Conservation (phyloP, 1,140 invertebrate species). For the Drosophila virilis region DNA sequence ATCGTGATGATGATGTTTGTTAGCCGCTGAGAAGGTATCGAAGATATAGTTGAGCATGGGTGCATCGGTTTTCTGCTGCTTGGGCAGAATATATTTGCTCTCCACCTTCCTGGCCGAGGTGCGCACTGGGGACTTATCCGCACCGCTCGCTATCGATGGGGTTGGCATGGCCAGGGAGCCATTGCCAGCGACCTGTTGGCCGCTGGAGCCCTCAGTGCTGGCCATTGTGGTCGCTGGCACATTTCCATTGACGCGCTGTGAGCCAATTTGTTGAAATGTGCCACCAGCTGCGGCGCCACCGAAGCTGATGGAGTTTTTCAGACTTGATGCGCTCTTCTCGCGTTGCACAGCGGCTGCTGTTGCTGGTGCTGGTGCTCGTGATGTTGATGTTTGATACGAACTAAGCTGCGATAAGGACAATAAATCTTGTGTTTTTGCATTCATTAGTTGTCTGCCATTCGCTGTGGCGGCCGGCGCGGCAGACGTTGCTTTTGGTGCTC, state of each 20-base stretch:
- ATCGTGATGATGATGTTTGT: slow-evolving; percentile 88
- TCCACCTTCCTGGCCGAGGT: slow-evolving; percentile 72
- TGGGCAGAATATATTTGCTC: slow-evolving; percentile 69
- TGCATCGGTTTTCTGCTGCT: slow-evolving; percentile 86
- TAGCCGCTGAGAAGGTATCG: slow-evolving; percentile 87
- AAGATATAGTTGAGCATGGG: slow-evolving; percentile 90
- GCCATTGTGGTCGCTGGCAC: slow-evolving; percentile 33
- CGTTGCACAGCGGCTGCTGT: slow-evolving; percentile 17
- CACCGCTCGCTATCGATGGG: slow-evolving; percentile 10
- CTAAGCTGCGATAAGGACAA: slow-evolving; percentile 70
- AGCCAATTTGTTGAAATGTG: slow-evolving; percentile 70
- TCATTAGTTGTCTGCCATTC: slow-evolving; percentile 38
- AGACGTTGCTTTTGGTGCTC: slow-evolving; percentile 26
- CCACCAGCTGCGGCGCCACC: slow-evolving; percentile 33
- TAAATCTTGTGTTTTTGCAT: slow-evolving; percentile 62
- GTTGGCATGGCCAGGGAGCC: slow-evolving; percentile 26
- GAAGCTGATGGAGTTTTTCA: slow-evolving; percentile 47
- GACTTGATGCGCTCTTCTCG: slow-evolving; percentile 40
- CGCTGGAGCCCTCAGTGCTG: slow-evolving; percentile 1
- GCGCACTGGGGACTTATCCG: slow-evolving; percentile 37
- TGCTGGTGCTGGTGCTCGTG: slow-evolving; percentile 6
- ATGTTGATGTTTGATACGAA: slow-evolving; percentile 49
- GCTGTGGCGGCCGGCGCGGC: slow-evolving; percentile 38
- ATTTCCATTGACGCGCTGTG: slow-evolving; percentile 73
- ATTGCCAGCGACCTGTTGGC: slow-evolving; percentile 25